Evolutionary conservation across 2,113 vertebrate genomes (phyloP).

Genomic region (Blennius ocellaris): DNA sequence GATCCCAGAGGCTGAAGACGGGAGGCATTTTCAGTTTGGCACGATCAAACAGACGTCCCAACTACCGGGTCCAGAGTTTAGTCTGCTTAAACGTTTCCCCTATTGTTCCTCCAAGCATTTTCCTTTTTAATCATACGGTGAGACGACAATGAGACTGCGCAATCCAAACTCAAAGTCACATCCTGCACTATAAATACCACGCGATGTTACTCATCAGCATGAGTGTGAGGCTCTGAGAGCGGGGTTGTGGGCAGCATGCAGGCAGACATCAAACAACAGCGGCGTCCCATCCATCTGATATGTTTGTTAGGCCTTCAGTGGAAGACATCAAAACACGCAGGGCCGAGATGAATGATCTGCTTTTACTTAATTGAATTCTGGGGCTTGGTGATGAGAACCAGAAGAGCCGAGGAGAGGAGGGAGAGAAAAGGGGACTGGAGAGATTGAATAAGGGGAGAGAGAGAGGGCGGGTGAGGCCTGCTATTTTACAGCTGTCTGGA

Average conservation of each 20-base stretch:
- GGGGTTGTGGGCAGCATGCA: slow-evolving; percentile 26
- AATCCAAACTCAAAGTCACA: slow-evolving; percentile 24
- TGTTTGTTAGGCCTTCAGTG: slow-evolving; percentile 66
- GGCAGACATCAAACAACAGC: slow-evolving; percentile 53
- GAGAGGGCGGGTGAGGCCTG: slow-evolving; percentile 58
- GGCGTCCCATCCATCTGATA: slow-evolving; percentile 54
- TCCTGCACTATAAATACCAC: slow-evolving; percentile 33
- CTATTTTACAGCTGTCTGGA: slow-evolving; percentile 82
- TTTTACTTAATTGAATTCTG: slow-evolving; percentile 72
- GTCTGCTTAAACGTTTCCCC: slow-evolving; percentile 43
- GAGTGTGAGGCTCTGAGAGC: slow-evolving; percentile 32
- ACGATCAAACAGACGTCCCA: slow-evolving; percentile 65
- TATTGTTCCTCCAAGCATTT: slow-evolving; percentile 12
- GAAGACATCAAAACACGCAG: slow-evolving; percentile 71
- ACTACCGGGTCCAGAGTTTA: slow-evolving; percentile 64
- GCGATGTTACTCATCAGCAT: slow-evolving; percentile 19
- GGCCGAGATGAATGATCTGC: slow-evolving; percentile 67
- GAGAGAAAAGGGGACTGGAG: slow-evolving; percentile 36
- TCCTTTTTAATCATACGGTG: slow-evolving; percentile 5
- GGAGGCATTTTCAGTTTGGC: slow-evolving; percentile 64
- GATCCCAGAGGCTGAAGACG: slow-evolving; percentile 45
- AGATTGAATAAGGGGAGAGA: slow-evolving; percentile 47
- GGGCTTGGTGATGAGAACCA: slow-evolving; percentile 75
- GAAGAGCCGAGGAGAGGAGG: slow-evolving; percentile 53
- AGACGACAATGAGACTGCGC: slow-evolving; percentile 11